A percentile compares a stretch with the other conserved stretches of the same genome.
These are phyloP conservation scores for Icerya purchasi DNA, from an alignment of 2,888 invertebrate genomes.

Conservation along the genomic window DNA sequence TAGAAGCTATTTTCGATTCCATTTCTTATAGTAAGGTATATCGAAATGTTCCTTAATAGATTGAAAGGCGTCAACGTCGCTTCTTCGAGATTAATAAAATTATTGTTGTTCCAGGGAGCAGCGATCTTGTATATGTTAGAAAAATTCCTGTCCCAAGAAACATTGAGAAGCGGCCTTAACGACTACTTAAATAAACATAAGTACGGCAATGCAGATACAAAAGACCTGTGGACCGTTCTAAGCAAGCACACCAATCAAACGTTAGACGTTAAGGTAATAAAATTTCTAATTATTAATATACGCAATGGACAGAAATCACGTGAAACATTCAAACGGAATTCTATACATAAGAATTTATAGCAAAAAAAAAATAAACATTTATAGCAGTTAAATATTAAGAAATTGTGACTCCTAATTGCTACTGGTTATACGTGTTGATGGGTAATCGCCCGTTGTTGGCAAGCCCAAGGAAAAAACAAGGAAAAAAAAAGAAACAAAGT, in stretches of 20 bases:
- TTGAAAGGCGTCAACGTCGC: background rate
- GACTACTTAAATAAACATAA: conserved; percentile 45
- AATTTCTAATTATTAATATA: no score
- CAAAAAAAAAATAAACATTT: no score
- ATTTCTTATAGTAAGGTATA: conserved; percentile 49
- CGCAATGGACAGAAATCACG: no score
- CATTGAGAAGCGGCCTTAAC: conserved; percentile 38
- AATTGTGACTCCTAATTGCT: no score
- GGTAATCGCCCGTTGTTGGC: no score
- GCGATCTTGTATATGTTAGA: conserved; percentile 49
- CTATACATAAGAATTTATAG: no score
- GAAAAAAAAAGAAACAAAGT: no score
- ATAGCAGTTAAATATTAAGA: no score
- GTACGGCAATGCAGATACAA: conserved; percentile 48
- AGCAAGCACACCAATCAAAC: conserved; percentile 39
- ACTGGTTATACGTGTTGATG: no score
- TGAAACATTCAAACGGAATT: no score
- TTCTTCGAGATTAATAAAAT: background rate
- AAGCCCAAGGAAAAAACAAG: no score
- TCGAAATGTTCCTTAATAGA: background rate
- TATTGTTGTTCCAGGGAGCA: conserved; percentile 33
- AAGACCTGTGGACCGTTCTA: conserved; percentile 61
- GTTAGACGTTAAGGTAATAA: conserved; percentile 36
- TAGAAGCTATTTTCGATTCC: conserved; percentile 50
- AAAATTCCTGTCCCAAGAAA: conserved; percentile 39